A percentile compares a stretch with the other conserved stretches of the same genome.
phyloP scores from a whole-genome alignment of 2,888 invertebrate species.

The Furcula furcula region DNA sequence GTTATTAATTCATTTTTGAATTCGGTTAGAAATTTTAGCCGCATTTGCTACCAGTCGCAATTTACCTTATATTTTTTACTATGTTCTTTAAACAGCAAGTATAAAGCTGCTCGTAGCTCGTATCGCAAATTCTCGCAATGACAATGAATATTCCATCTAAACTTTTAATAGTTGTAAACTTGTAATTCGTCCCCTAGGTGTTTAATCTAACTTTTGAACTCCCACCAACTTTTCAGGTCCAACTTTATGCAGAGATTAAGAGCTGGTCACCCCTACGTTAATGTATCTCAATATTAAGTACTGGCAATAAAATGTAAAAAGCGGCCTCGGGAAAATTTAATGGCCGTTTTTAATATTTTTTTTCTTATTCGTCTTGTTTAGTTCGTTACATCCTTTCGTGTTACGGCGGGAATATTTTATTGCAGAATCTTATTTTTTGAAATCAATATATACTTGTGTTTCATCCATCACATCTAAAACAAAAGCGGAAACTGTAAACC shows the following conservation, averaged over 20 bases:
- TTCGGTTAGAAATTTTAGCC: too few relatives aligned
- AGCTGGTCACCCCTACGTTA: slow-evolving; percentile 11
- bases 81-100: too few relatives aligned
- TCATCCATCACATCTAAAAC: too few relatives aligned
- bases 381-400: neutral
- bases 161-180: slow-evolving; percentile 10
- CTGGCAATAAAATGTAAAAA: slow-evolving; percentile 16
- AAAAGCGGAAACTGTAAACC: too few relatives aligned
- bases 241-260: slow-evolving; percentile 20
- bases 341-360: slow-evolving; percentile 13
- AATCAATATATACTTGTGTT: too few relatives aligned
- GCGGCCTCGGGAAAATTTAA: slow-evolving; percentile 17
- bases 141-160: slow-evolving; percentile 12
- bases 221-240: too few relatives aligned
- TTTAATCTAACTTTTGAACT: slow-evolving; percentile 30
- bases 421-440: too few relatives aligned
- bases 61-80: too few relatives aligned
- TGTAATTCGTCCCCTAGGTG: slow-evolving; percentile 18
- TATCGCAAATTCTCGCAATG: slow-evolving; percentile 9
- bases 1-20: too few relatives aligned
- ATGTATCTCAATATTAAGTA: slow-evolving; percentile 20
- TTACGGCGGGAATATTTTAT: too few relatives aligned
- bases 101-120: too few relatives aligned
- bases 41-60: too few relatives aligned
- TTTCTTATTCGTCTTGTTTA: slow-evolving; percentile 2